These are phyloP conservation scores for Salvelinus sp. DNA, from an alignment of 2,113 vertebrate genomes.

Conservation along the genomic window DNA sequence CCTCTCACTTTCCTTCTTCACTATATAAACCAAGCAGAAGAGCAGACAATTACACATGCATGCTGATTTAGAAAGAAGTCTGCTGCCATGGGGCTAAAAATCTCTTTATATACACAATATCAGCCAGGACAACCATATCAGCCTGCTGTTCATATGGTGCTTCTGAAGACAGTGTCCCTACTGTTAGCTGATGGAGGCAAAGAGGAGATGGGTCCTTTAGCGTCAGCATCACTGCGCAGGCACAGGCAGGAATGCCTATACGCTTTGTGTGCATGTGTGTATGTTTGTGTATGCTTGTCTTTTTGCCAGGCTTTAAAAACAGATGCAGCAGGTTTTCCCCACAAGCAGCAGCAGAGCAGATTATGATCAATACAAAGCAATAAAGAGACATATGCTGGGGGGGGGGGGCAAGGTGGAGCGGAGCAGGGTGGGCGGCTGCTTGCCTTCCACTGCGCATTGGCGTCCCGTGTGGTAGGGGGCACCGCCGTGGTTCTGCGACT, in stretches of 20 bases:
- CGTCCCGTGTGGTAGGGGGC: constrained; percentile 97
- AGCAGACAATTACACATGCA: no score
- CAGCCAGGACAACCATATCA: neutral
- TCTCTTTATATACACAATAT: neutral
- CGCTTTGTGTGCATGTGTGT: constrained; percentile 13
- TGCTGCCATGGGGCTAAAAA: no score
- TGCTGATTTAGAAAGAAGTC: no score
- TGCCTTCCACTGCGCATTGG: constrained; percentile 99
- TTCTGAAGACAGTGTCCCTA: neutral
- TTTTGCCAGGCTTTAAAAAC: constrained; percentile 13
- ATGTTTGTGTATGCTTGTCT: constrained; percentile 41
- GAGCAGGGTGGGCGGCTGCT: constrained; percentile 84
- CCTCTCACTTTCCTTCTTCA: no score
- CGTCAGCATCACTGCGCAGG: constrained; percentile 21
- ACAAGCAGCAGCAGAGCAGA: constrained; percentile 67
- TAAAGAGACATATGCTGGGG: constrained; percentile 44
- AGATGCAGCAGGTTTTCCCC: constrained; percentile 56
- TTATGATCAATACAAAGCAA: constrained; percentile 40
- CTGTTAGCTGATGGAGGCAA: constrained; percentile 14
- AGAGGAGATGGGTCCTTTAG: constrained; percentile 27
- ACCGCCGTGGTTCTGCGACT: constrained; percentile 95
- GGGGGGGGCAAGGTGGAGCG: constrained; percentile 7
- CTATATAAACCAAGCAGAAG: no score
- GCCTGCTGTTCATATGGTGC: neutral
- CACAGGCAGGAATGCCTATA: constrained; percentile 1